Conservation (phyloP, 2,888 invertebrate genomes). For the Cactoblastis cactorum region DNA sequence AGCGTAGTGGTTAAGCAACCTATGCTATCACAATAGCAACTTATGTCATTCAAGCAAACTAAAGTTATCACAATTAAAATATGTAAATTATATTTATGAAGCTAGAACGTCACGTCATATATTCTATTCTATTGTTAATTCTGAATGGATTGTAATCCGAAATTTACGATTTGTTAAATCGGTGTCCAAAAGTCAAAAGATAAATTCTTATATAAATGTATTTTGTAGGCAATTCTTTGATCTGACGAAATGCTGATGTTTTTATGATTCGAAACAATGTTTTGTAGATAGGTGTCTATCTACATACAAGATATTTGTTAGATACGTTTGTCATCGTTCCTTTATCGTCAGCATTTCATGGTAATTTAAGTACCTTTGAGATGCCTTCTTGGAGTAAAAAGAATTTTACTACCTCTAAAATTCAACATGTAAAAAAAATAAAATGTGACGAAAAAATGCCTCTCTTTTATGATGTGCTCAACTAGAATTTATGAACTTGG, state of each 20-base stretch:
- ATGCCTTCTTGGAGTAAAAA: background rate
- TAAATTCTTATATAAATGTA: background rate
- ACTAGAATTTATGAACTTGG: no score
- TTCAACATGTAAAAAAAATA: background rate
- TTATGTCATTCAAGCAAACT: no score
- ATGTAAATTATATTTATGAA: background rate
- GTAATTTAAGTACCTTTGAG: background rate
- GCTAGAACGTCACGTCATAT: background rate
- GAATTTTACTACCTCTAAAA: background rate
- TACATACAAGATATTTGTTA: background rate
- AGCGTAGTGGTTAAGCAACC: no score
- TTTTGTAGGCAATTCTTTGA: background rate
- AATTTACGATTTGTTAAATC: slow-evolving; percentile 1
- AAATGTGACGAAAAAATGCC: no score
- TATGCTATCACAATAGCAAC: no score
- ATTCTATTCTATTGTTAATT: background rate
- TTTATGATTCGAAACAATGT: background rate
- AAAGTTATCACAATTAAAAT: slow-evolving; percentile 1
- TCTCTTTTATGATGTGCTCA: no score
- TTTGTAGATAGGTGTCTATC: background rate
- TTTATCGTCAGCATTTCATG: background rate
- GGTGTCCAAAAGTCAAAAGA: background rate
- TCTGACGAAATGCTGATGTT: slow-evolving; percentile 1
- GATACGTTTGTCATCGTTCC: background rate
- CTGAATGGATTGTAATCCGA: background rate